Conservation (phyloP, 2,888 invertebrate genomes). For the Erynnis tages region DNA sequence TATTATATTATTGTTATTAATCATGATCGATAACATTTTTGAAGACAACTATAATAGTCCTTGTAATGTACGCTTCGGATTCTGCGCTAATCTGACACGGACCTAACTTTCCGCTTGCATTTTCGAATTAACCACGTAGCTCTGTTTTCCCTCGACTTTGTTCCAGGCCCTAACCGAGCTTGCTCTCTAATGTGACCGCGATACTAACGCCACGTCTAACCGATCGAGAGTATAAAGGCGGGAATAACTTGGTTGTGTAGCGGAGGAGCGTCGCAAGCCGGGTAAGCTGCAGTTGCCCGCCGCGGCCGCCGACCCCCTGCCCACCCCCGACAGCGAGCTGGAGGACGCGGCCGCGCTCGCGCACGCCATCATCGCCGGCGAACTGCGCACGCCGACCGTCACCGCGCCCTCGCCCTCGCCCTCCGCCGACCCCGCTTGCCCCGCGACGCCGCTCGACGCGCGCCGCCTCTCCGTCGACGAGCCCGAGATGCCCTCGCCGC, state of each 20-base stretch:
- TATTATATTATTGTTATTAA: background rate
- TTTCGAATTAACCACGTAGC: slow-evolving; percentile 75
- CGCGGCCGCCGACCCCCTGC: slow-evolving; percentile 60
- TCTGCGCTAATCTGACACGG: slow-evolving; percentile 55
- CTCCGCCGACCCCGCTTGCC: slow-evolving; percentile 42
- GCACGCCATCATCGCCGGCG: slow-evolving; percentile 72
- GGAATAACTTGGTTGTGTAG: slow-evolving; percentile 77
- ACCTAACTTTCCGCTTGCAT: slow-evolving; percentile 75
- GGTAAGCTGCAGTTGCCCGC: slow-evolving; percentile 69
- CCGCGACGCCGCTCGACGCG: slow-evolving; percentile 40
- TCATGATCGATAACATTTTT: background rate
- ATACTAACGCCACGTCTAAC: slow-evolving; percentile 80
- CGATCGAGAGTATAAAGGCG: slow-evolving; percentile 74
- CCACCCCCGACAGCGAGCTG: slow-evolving; percentile 76
- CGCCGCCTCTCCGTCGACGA: slow-evolving; percentile 57
- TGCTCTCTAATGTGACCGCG: slow-evolving; percentile 81
- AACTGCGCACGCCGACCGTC: slow-evolving; percentile 60
- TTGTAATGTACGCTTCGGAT: slow-evolving; percentile 65
- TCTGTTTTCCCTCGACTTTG: slow-evolving; percentile 79
- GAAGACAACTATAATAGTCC: slow-evolving; percentile 61
- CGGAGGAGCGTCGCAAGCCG: slow-evolving; percentile 75
- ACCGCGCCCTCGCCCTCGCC: slow-evolving; percentile 55
- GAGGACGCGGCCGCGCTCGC: slow-evolving; percentile 76
- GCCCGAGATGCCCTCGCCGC: slow-evolving; percentile 73
- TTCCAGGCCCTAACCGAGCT: slow-evolving; percentile 83